Evolutionary conservation across 2,888 invertebrate species (phyloP), one percentile per base, ranked within the genome.

Genomic region (Pachymerium ferrugineum): DNA sequence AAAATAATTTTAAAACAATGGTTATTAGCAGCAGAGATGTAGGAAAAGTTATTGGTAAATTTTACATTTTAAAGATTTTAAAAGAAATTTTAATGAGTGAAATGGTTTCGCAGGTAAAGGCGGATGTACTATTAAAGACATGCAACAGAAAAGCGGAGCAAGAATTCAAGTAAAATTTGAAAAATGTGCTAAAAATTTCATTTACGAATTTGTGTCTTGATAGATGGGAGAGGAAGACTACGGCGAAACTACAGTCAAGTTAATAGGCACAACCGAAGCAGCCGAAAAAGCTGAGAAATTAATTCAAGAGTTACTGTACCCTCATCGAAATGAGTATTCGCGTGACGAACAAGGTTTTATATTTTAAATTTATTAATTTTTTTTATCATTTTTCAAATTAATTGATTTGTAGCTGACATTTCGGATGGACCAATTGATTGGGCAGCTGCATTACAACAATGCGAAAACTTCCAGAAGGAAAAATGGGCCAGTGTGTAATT

Each of bases 401-500:
- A n/a, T 72, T 29, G 10, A n/a, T 73, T 74, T 22, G 70, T 73
- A 30, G 38, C 62, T 14, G 10, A 19, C 14, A 10, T 1, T 29
- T 4, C 1, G n/a, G 69, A 33, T 16, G 69, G 42, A 1, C 16
- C 31, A 31, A 78, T 81, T 78, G 81, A 82, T 80, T 80, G 85
- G 85, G 69, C 76, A 76, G 70, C 78, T 77, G 67, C 81, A 72
- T 38, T 16, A 0, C 74, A 76, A 77, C 47, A 83, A 79, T 79
- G 85, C 83, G 79, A 78, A 31, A 76, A 72, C 30, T 77, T 77
- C 67, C 86, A 88, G 75, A 84, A 85, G 72, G 85, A 84, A 69
- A 86, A 87, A 76, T 91, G 89, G 88, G 85, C 86, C 0, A 86
- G 75, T 75, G 62, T 42, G 75, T 74, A 6, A 16, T 10, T 6